Percentiles rank a stretch among this genome's conserved stretches.
phyloP scores from a whole-genome alignment of 2,113 vertebrate genomes.

The Phaethornis superciliosus region DNA sequence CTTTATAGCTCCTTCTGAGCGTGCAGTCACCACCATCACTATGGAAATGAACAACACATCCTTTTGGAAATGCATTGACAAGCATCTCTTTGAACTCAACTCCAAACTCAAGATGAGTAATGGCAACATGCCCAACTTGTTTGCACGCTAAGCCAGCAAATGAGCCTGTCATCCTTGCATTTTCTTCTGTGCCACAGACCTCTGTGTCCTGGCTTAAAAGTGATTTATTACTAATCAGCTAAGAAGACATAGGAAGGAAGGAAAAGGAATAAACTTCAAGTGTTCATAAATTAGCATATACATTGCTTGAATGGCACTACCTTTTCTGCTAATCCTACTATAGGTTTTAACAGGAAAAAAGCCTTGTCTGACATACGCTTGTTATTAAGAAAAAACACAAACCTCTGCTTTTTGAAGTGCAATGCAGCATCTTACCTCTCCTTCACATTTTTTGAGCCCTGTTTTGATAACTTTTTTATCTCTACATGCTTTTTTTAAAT shows the following conservation, averaged over 20 bases:
- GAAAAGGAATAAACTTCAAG: constrained; percentile 28
- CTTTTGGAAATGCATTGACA: constrained; percentile 36
- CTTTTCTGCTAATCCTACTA: neutral
- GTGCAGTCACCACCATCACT: neutral
- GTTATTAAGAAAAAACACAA: neutral
- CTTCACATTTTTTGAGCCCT: neutral
- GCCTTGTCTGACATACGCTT: neutral
- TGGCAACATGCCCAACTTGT: neutral
- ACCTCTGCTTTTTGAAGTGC: neutral
- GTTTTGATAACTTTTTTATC: neutral
- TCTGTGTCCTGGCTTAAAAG: neutral
- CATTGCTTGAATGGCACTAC: neutral
- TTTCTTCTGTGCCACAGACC: neutral
- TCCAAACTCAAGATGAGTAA: constrained; percentile 12
- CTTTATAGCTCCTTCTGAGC: neutral
- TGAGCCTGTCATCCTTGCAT: neutral
- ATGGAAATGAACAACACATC: constrained; percentile 23
- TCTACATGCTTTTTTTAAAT: neutral
- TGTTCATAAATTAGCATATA: neutral
- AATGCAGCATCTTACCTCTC: neutral
- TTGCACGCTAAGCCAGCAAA: constrained; percentile 16
- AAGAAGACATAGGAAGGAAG: neutral
- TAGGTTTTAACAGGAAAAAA: neutral
- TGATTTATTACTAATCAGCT: constrained; percentile 12
- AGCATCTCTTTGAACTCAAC: constrained; percentile 46